Evolutionary conservation across 1,140 invertebrate genomes (phyloP).

Genomic region (Formica exsecta): DNA sequence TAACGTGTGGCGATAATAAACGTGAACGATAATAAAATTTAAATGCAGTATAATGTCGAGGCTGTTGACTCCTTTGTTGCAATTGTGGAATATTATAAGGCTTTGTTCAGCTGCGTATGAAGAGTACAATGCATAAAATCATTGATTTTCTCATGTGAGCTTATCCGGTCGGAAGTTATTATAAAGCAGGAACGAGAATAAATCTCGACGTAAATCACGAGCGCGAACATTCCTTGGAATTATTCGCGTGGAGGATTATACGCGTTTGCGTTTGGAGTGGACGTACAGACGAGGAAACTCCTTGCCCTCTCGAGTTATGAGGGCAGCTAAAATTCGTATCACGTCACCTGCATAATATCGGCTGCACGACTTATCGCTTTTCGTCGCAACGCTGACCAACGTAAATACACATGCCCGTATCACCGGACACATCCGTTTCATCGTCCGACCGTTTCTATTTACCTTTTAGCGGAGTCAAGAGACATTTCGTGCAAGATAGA

Average conservation of each 20-base stretch:
- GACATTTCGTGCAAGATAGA: slow-evolving; percentile 55
- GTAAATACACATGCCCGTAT: slow-evolving; percentile 56
- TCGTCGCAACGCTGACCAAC: slow-evolving; percentile 44
- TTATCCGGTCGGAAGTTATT: slow-evolving; percentile 49
- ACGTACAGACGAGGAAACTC: slow-evolving; percentile 34
- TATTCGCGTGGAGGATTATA: slow-evolving; percentile 46
- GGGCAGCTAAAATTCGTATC: slow-evolving; percentile 50
- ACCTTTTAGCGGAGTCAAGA: slow-evolving; percentile 63
- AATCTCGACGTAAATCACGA: slow-evolving; percentile 52
- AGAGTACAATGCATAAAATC: slow-evolving; percentile 32
- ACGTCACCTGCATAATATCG: slow-evolving; percentile 66
- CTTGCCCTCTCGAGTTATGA: slow-evolving; percentile 49
- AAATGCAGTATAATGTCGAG: background rate
- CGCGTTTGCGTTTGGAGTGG: slow-evolving; percentile 38
- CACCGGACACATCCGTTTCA: slow-evolving; percentile 46
- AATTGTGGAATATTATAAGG: slow-evolving; percentile 18
- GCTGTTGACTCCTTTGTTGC: background rate
- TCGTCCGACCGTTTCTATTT: slow-evolving; percentile 64
- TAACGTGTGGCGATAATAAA: background rate
- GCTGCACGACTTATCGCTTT: slow-evolving; percentile 68
- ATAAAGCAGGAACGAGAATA: slow-evolving; percentile 47
- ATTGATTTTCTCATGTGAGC: slow-evolving; percentile 35
- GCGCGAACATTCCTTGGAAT: slow-evolving; percentile 58
- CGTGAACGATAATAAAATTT: slow-evolving; percentile 10
- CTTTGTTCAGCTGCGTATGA: background rate